Percentiles rank a stretch among this genome's conserved stretches.
Evolutionary conservation across 2,797 vertebrate genomes (phyloP).

Genomic region (Cephalopachus bancanus): DNA sequence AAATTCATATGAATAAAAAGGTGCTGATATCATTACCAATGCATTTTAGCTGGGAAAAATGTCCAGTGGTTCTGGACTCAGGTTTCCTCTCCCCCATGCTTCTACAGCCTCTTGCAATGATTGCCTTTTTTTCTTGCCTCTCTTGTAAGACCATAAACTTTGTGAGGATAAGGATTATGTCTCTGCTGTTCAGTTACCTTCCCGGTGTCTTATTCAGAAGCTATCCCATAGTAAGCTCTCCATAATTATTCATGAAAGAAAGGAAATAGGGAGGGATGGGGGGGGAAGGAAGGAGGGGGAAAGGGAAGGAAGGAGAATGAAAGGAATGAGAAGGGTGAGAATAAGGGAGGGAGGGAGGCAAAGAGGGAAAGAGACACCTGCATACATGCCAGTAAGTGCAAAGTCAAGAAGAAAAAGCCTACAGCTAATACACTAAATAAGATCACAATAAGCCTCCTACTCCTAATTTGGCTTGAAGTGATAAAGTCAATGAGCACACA

Average conservation of each 20-base stretch:
- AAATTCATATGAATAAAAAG: neutral
- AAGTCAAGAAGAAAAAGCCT: conserved; percentile 33
- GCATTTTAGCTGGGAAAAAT: neutral
- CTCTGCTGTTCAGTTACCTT: neutral
- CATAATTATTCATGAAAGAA: neutral
- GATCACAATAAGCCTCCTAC: conserved; percentile 15
- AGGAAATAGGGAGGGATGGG: neutral
- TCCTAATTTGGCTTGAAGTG: conserved; percentile 29
- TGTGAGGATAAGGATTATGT: neutral
- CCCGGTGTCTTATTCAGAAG: neutral
- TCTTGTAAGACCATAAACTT: neutral
- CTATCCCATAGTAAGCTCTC: neutral
- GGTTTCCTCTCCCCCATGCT: neutral
- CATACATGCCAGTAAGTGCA: neutral
- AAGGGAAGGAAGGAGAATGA: rapidly evolving
- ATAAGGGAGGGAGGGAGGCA: neutral
- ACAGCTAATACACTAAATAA: conserved; percentile 55
- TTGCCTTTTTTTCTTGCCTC: neutral
- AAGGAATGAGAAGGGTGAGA: rapidly evolving
- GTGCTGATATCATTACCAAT: neutral
- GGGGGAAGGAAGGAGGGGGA: rapidly evolving
- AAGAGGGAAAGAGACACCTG: neutral
- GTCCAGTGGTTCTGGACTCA: neutral
- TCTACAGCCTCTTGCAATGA: neutral
- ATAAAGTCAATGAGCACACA: conserved; percentile 54